Evolutionary conservation across 2,797 vertebrate species (phyloP).

Genomic region (Champsocephalus esox): DNA sequence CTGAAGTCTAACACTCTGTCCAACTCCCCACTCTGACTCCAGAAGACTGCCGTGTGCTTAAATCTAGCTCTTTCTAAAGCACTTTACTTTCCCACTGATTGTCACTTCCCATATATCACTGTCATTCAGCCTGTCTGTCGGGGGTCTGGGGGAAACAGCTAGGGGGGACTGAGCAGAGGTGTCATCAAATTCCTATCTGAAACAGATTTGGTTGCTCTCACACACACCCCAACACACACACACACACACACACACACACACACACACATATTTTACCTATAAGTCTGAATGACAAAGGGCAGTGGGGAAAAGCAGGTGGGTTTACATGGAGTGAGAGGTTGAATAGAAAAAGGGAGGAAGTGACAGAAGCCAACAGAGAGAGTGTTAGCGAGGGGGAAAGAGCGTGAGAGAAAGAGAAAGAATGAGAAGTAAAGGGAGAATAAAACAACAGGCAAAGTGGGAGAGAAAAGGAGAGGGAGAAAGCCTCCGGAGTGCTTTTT

Average conservation of each 20-base stretch:
- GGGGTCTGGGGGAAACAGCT: constrained; percentile 57
- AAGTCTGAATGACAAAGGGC: constrained; percentile 55
- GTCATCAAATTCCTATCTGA: constrained; percentile 60
- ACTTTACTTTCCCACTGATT: constrained; percentile 65
- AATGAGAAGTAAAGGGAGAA: constrained; percentile 62
- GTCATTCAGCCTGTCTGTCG: constrained; percentile 61
- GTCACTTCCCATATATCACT: constrained; percentile 67
- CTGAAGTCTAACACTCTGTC: constrained; percentile 61
- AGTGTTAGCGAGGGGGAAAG: constrained; percentile 44
- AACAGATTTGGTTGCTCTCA: constrained; percentile 35
- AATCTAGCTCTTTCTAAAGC: constrained; percentile 69
- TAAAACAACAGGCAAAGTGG: constrained; percentile 75
- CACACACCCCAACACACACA: constrained; percentile 1
- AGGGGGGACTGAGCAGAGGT: constrained; percentile 57
- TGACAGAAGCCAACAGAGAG: constrained; percentile 62
- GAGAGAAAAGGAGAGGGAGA: constrained; percentile 70
- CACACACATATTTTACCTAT: constrained; percentile 8
- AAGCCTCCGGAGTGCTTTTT: constrained; percentile 73
- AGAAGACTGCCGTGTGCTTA: constrained; percentile 76
- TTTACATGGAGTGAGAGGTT: constrained; percentile 47
- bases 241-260: too few species aligned
- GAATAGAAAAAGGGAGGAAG: constrained; percentile 41
- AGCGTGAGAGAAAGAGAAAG: constrained; percentile 51
- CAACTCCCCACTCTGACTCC: constrained; percentile 56
- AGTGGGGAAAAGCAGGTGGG: constrained; percentile 64